Percentiles rank a stretch among this genome's conserved stretches.
phyloP scores from a whole-genome alignment of 1,140 invertebrate species.

The Piezodorus guildinii region DNA sequence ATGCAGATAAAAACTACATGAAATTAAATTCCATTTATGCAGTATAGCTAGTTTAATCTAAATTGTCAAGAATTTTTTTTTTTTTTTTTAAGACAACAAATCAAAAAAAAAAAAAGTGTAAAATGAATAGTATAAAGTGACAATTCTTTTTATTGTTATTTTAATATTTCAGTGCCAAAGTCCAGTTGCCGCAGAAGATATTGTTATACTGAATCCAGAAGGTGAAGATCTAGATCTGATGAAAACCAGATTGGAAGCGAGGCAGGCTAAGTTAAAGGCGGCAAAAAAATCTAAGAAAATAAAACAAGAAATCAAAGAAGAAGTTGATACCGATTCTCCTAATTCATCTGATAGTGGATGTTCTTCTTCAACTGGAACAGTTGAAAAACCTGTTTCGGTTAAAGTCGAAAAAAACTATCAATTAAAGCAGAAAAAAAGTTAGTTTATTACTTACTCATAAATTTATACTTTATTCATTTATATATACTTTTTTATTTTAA shows the following conservation, averaged over 20 bases:
- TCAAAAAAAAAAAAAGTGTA: too few species aligned
- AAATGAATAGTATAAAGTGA: too few species aligned
- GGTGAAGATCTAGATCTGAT: slow-evolving; percentile 65
- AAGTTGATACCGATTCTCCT: slow-evolving; percentile 21
- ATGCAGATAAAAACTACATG: too few species aligned
- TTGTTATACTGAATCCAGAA: slow-evolving; percentile 76
- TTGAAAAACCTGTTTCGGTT: not conserved
- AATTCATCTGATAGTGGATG: slow-evolving; percentile 8
- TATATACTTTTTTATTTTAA: too few species aligned
- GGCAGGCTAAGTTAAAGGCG: slow-evolving; percentile 50
- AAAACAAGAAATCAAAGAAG: slow-evolving; percentile 18
- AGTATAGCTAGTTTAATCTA: too few species aligned
- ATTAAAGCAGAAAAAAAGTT: too few species aligned
- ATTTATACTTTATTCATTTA: not conserved
- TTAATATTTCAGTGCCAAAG: slow-evolving; percentile 60
- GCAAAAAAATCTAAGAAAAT: slow-evolving; percentile 24
- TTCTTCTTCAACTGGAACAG: not conserved
- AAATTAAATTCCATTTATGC: too few species aligned
- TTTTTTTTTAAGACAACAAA: too few species aligned
- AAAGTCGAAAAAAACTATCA: not conserved
- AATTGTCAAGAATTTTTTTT: too few species aligned
- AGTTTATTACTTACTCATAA: not conserved
- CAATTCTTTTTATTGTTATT: too few species aligned
- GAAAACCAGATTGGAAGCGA: slow-evolving; percentile 47
- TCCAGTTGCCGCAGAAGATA: slow-evolving; percentile 59